Percentiles rank a stretch among this genome's conserved stretches.
These are phyloP conservation scores for Drosophila incognita DNA, from an alignment of 2,888 invertebrate species.

Conservation along the genomic window DNA sequence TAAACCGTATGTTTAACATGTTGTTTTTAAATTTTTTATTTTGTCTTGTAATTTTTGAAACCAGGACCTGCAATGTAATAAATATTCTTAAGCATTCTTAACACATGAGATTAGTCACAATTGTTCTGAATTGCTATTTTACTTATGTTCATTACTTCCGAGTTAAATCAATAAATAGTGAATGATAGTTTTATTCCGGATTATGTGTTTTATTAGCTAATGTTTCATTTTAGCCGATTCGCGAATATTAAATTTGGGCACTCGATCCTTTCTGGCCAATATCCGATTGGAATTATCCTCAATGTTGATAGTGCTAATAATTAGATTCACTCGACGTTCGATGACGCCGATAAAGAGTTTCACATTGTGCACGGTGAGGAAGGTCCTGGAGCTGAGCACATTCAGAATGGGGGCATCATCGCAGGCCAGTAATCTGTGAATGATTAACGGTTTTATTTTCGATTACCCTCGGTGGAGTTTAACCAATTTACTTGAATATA, in stretches of 20 bases:
- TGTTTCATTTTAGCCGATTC: conserved; percentile 82
- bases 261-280: conserved; percentile 83
- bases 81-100: conserved; percentile 37
- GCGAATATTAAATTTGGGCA: conserved; percentile 85
- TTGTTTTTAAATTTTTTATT: conserved; percentile 24
- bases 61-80: conserved; percentile 39
- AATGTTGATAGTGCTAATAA: conserved; percentile 80
- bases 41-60: conserved; percentile 8
- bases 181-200: conserved; percentile 16
- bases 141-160: conserved; percentile 29
- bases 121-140: conserved; percentile 43
- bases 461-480: background rate
- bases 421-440: conserved; percentile 89
- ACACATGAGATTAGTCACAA: conserved; percentile 48
- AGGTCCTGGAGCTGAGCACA: conserved; percentile 90
- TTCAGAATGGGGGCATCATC: conserved; percentile 90
- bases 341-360: conserved; percentile 93
- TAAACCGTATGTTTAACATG: background rate
- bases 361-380: conserved; percentile 91
- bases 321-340: conserved; percentile 88
- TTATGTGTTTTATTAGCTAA: conserved; percentile 23
- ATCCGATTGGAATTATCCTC: conserved; percentile 83
- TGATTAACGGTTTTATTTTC: conserved; percentile 15
- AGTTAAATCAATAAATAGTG: conserved; percentile 37
- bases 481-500: conserved; percentile 81